A percentile compares a stretch with the other conserved stretches of the same genome.
Conservation (phyloP, 1,140 invertebrate species). For the Ooceraea biroi region DNA sequence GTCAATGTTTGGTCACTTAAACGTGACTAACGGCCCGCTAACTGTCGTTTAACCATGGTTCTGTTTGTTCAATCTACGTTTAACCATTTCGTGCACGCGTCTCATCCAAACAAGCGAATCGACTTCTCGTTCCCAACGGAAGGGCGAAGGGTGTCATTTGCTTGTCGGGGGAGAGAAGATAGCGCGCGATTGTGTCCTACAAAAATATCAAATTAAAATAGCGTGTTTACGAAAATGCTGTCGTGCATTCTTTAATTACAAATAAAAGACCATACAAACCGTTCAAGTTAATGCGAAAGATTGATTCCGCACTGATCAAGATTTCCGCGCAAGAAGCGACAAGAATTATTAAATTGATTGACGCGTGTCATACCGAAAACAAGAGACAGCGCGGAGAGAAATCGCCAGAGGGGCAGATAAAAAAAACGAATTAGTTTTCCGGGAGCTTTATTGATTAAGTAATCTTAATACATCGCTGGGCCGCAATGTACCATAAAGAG, state of each 20-base stretch:
- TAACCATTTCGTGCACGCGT: constrained; percentile 72
- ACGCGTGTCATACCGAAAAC: neutral
- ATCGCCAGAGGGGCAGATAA: constrained; percentile 47
- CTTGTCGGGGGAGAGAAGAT: neutral
- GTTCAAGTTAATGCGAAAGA: too few relatives aligned
- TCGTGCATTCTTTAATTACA: neutral
- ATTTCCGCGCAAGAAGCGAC: too few relatives aligned
- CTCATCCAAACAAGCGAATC: constrained; percentile 62
- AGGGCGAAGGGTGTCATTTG: constrained; percentile 5
- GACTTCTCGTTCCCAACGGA: constrained; percentile 67
- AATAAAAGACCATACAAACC: too few relatives aligned
- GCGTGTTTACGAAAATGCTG: neutral
- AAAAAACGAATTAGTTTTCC: constrained; percentile 85
- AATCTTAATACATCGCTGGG: constrained; percentile 87
- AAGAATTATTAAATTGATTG: constrained; percentile 3
- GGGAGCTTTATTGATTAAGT: constrained; percentile 86
- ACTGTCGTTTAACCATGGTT: constrained; percentile 68
- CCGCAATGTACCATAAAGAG: constrained; percentile 87
- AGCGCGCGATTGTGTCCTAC: neutral
- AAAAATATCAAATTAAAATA: neutral
- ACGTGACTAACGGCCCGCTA: constrained; percentile 67
- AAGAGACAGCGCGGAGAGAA: constrained; percentile 30
- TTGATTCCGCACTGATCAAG: neutral
- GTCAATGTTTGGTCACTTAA: constrained; percentile 70
- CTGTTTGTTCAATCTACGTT: constrained; percentile 72